Conservation (phyloP, 2,888 invertebrate genomes). For the Oligia latruncula region DNA sequence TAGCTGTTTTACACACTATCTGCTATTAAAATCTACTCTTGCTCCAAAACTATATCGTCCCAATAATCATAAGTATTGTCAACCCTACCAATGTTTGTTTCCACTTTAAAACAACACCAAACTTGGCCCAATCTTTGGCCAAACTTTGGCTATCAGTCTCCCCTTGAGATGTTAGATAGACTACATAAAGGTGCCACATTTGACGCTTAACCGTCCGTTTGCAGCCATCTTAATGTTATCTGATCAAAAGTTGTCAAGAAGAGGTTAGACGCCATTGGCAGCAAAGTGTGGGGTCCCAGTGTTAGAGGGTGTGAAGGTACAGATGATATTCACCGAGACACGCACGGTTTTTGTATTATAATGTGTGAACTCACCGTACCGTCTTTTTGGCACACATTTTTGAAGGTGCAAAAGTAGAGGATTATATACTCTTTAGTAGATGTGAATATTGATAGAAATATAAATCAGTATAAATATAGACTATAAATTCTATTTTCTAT, state of each 20-base stretch:
- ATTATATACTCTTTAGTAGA: conserved; percentile 10
- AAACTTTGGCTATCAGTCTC: conserved; percentile 57
- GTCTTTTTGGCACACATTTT: conserved; percentile 64
- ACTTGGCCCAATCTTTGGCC: conserved; percentile 42
- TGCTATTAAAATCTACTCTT: conserved; percentile 26
- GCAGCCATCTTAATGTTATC: conserved; percentile 79
- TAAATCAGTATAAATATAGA: not conserved
- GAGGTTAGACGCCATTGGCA: conserved; percentile 63
- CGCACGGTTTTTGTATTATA: conserved; percentile 69
- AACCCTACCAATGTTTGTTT: conserved; percentile 52
- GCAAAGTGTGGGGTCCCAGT: conserved; percentile 42
- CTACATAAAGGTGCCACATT: conserved; percentile 72
- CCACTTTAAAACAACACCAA: conserved; percentile 51
- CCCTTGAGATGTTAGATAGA: conserved; percentile 69
- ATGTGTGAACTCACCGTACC: conserved; percentile 49
- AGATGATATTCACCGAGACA: conserved; percentile 79
- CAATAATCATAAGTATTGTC: conserved; percentile 28
- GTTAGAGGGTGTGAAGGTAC: conserved; percentile 14
- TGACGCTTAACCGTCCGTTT: conserved; percentile 76
- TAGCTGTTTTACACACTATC: conserved; percentile 27
- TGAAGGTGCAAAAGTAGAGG: not conserved
- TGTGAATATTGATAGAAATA: conserved; percentile 5
- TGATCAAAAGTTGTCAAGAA: conserved; percentile 85
- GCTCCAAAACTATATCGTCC: not conserved
- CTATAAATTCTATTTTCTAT: not conserved